Base-by-base conservation (phyloP, 2,888 invertebrate species). In the Andricus curvator region DNA sequence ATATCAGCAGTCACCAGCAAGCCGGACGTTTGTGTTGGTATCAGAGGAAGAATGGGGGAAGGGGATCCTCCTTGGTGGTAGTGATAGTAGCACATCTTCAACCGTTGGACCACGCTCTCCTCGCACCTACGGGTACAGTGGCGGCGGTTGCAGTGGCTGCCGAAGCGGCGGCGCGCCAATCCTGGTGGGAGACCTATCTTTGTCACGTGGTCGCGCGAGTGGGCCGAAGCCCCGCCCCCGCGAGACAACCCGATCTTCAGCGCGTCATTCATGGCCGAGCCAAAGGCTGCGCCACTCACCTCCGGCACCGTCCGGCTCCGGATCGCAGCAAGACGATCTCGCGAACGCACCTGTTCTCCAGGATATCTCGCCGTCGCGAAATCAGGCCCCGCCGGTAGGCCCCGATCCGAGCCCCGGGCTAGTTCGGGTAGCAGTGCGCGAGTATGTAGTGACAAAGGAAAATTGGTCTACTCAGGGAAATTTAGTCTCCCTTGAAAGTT, bases 191-290 rank as follows among this genome's bases (percentile, higher is more conserved):
- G 44, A 77, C 78, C 67, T 70, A 80, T 78, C 77, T 79, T 80
- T 84, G 86, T 89, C 90, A 90, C 90, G 90, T 88, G 90, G 89
- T 85, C 74, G 80, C 87, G 88, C 84, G 85, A 84, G 86, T 84
- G 86, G 86, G 86, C 78, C 79, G 90, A 90, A 88, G 87, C 91
- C 88, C 90, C 89, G 93, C 91, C 88, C 94, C 94, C 95, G 94
- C 94, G 93, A 90, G 87, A 89, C 85, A 81, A 88, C 86, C 85
- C 85, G 89, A 86, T 85, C 87, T 85, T 84, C 87, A 86, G 82
- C 85, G 87, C 89, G 89, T 92, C 93, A 92, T 92, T 92, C 91
- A 92, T 92, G 91, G 90, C 91, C 90, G 91, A 90, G 89, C 90
- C 90, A 89, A 90, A 90, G 90, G 88, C 89, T 89, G 89, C 89